Conservation (phyloP, 2,797 vertebrate genomes). For the Darevskia nairensis region DNA sequence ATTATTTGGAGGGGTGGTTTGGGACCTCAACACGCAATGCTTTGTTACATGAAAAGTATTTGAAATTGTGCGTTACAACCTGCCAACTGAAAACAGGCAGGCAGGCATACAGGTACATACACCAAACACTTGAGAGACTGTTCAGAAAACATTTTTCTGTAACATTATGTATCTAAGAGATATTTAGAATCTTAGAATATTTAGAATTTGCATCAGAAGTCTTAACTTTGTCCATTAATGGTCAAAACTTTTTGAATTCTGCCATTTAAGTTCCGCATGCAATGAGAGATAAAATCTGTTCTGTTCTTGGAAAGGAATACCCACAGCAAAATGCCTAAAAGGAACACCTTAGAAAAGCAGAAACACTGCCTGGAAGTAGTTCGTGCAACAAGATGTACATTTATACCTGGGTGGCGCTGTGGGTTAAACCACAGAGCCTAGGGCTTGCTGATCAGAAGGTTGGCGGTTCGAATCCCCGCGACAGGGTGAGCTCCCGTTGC, state of each 20-base stretch:
- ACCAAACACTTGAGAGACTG: background rate
- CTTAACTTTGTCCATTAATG: background rate
- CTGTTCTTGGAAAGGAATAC: background rate
- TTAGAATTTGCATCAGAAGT: background rate
- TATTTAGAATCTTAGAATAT: background rate
- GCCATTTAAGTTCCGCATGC: background rate
- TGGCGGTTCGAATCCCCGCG: too few relatives aligned
- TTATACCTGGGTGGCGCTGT: background rate
- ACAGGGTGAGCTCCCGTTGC: too few relatives aligned
- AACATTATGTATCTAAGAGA: background rate
- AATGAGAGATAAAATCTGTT: background rate
- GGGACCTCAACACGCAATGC: too few relatives aligned
- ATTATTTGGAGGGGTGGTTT: too few relatives aligned
- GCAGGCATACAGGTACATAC: background rate
- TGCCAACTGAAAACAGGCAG: background rate
- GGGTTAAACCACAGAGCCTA: too few relatives aligned
- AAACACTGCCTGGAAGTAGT: background rate
- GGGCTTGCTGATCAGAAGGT: too few relatives aligned
- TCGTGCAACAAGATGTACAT: background rate
- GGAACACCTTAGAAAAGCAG: background rate
- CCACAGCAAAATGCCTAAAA: background rate
- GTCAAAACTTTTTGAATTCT: background rate
- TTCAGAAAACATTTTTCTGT: background rate
- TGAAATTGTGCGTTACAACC: background rate
- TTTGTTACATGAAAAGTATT: background rate